A percentile compares a stretch with the other conserved stretches of the same genome.
Evolutionary conservation across 2,113 vertebrate species (phyloP).

Genomic region (Siphamia tubifer): DNA sequence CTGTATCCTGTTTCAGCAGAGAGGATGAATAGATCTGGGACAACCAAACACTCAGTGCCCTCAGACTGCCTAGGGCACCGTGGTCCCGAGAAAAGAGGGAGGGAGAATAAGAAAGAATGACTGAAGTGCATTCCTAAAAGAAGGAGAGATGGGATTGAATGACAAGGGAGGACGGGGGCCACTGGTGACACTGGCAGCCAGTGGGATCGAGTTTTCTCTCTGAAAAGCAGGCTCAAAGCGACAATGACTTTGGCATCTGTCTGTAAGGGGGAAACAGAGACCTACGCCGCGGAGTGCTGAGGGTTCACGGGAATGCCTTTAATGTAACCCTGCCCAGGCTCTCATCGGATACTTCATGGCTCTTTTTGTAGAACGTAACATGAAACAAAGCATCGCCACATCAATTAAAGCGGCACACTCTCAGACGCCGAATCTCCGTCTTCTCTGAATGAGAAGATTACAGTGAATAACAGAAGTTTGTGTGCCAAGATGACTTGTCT

Average conservation of each 20-base stretch:
- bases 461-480: constrained; percentile 33
- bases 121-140: constrained; percentile 77
- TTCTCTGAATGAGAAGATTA: constrained; percentile 31
- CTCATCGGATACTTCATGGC: constrained; percentile 60
- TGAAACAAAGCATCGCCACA: constrained; percentile 46
- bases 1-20: constrained; percentile 64
- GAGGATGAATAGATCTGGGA: constrained; percentile 65
- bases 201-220: constrained; percentile 67
- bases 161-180: constrained; percentile 66
- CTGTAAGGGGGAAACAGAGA: constrained; percentile 60
- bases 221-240: constrained; percentile 61
- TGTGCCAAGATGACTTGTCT: constrained; percentile 54
- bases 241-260: constrained; percentile 79
- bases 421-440: constrained; percentile 11
- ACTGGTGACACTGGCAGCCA: constrained; percentile 71
- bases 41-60: constrained; percentile 53
- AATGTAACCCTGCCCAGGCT: constrained; percentile 55
- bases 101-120: constrained; percentile 61
- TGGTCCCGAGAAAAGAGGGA: constrained; percentile 50
- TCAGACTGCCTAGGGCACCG: constrained; percentile 59
- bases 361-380: constrained; percentile 48
- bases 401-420: constrained; percentile 55
- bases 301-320: constrained; percentile 72
- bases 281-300: constrained; percentile 42
- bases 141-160: constrained; percentile 73